Evolutionary conservation across 64 coral and sea anemone species (phyloP).

Genomic region (Montipora capricornis): DNA sequence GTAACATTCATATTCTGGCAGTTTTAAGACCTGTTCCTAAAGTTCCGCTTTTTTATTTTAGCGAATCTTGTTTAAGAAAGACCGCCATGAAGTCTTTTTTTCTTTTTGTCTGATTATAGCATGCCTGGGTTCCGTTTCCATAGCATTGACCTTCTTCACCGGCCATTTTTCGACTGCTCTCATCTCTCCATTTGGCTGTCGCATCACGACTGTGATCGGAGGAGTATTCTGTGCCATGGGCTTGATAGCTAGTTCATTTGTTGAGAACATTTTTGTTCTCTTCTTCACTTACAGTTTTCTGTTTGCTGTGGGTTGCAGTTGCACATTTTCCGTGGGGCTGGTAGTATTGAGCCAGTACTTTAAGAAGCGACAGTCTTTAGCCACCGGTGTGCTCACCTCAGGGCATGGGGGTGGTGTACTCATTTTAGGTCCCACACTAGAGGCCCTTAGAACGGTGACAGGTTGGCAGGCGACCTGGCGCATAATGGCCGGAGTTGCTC

Average conservation of each 20-base stretch:
- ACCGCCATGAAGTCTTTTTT: background rate
- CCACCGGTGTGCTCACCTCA: too few relatives aligned
- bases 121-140: conserved; percentile 57
- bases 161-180: conserved; percentile 46
- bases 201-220: conserved; percentile 56
- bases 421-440: too few relatives aligned
- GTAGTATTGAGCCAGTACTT: conserved; percentile 64
- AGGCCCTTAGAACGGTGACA: too few relatives aligned
- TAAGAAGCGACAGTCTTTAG: background rate
- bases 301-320: conserved; percentile 56
- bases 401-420: too few relatives aligned
- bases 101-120: background rate
- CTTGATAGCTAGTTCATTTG: conserved; percentile 37
- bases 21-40: too few relatives aligned
- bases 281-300: conserved; percentile 62
- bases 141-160: conserved; percentile 39
- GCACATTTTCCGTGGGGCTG: conserved; percentile 33
- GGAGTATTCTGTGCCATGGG: conserved; percentile 26
- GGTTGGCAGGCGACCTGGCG: conserved; percentile 32
- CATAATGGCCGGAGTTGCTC: conserved; percentile 44
- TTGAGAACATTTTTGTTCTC: conserved; percentile 39
- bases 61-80: too few relatives aligned
- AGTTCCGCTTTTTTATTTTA: too few relatives aligned
- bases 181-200: conserved; percentile 54
- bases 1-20: too few relatives aligned